Evolutionary conservation across 2,797 vertebrate genomes (phyloP), one percentile per base, ranked within the genome.

Genomic region (Huso huso): DNA sequence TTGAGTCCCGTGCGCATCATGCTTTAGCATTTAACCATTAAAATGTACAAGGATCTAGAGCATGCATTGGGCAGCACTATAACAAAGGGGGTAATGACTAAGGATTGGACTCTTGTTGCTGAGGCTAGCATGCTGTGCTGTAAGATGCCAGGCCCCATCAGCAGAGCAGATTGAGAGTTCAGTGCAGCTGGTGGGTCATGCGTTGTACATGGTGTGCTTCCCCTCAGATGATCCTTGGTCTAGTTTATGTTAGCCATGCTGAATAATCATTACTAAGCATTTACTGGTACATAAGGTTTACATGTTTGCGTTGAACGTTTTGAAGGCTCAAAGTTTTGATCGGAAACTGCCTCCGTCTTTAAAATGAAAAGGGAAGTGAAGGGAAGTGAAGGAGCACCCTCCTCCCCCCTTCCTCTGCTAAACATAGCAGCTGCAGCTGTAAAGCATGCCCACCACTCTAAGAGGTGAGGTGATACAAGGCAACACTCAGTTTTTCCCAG

Each of bases 401-500:
- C n/a, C n/a, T n/a, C 13, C 55, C 10, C 12, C 11, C 55, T 58
- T 13, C 55, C 7, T 37, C 37, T 37, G 55, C 12, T 58, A 58
- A 11, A 58, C 2, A n/a, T 58, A 58, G 55, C 55, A 58, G 3
- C 55, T 11, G 55, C 55, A 58, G 55, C 55, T 58, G 55, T 15
- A 53, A 53, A 11, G 7, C 2, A 58, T 2, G 12, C 55, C 55
- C 55, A 58, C 55, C 15, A n/a, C 55, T 58, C 55, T 58, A 11
- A n/a, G 6, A 58, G 12, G 10, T 18, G 52, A 12, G 52, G 9
- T 4, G 9, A 6, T 53, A 1, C 37, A 53, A 37, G 37, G 37
- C 52, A 53, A 58, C 55, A 58, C 55, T 58, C 55, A 58, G 55
- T 58, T 58, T 58, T 58, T 58, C 55, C 55, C 55, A 58, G 55